A percentile compares a stretch with the other conserved stretches of the same genome.
Conservation (phyloP, 2,888 invertebrate species). For the Ommatoiulus sabulosus region DNA sequence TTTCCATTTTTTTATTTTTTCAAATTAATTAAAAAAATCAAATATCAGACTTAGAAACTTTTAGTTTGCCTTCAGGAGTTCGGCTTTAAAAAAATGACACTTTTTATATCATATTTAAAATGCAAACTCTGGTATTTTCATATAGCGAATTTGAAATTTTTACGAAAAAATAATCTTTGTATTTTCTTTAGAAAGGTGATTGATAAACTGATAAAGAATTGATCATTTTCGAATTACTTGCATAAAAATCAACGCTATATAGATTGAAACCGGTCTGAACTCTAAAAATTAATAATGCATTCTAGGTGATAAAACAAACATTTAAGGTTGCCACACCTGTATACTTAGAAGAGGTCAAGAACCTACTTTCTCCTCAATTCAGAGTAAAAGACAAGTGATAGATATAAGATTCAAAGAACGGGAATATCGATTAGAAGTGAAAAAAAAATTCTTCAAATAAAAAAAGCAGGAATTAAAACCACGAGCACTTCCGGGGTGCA, state of each 20-base stretch:
- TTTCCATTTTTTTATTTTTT: too few relatives aligned
- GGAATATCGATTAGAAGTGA: background rate
- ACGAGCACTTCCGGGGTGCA: conserved; percentile 5
- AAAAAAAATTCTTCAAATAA: background rate
- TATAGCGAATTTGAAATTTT: too few relatives aligned
- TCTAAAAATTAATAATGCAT: background rate
- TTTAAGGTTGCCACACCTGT: background rate
- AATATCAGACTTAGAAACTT: too few relatives aligned
- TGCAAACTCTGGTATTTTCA: too few relatives aligned
- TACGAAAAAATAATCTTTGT: too few relatives aligned
- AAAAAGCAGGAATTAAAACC: background rate
- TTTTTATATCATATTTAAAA: too few relatives aligned
- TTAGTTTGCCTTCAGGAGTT: too few relatives aligned
- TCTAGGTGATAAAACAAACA: background rate
- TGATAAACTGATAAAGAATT: background rate
- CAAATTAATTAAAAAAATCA: too few relatives aligned
- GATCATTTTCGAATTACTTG: background rate
- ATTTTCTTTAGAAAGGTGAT: background rate
- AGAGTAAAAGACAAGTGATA: background rate
- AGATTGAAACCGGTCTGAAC: background rate
- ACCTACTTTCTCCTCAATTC: conserved; percentile 27
- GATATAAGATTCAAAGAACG: conserved; percentile 7
- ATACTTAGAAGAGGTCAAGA: background rate
- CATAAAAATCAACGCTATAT: background rate
- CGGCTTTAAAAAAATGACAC: too few relatives aligned